Evolutionary conservation across 2,888 invertebrate species (phyloP), one percentile per base, ranked within the genome.

Genomic region (Agriopis leucophaearia): DNA sequence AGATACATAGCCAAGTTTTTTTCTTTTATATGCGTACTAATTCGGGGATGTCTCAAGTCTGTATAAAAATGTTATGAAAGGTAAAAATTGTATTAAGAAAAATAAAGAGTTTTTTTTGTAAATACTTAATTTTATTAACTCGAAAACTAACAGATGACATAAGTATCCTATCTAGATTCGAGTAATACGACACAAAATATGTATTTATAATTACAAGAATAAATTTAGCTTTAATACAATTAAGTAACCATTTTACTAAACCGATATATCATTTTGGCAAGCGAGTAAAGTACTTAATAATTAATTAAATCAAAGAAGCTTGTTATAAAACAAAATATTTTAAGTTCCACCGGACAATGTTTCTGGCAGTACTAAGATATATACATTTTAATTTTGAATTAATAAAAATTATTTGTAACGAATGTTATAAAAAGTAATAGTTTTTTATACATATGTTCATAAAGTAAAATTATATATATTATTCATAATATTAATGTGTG

Each of bases 111-210:
- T 62, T n/a, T 69, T 70, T 88, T 91, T 92, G 93, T 92, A 93
- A 93, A 93, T 90, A 88, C 93, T 93, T 92, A 94, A 86, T 87
- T 93, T 93, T 92, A 93, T 93, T 92, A 93, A 92, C 90, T 93
- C 90, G 88, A 91, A 91, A 93, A 91, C 93, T 94, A 92, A 93
- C 93, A 92, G 90, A 91, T 90, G 91, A 92, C 91, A 89, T 90
- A 91, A 91, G 91, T 92, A 89, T 85, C 93, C 93, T 91, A 93
- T 93, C 93, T 90, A 92, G 87, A 90, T 91, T 90, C 90, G 88
- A 92, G 86, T 89, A 90, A 86, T 86, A 86, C 74, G 71, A 85
- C 81, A 87, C 81, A 81, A 74, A 84, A 91, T 90, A 91, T 91
- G 81, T 89, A 93, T 92, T 92, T 92, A 92, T 92, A 88, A 56